phyloP scores from a whole-genome alignment of 2,888 invertebrate genomes.

The Pristionchus japonicus region DNA sequence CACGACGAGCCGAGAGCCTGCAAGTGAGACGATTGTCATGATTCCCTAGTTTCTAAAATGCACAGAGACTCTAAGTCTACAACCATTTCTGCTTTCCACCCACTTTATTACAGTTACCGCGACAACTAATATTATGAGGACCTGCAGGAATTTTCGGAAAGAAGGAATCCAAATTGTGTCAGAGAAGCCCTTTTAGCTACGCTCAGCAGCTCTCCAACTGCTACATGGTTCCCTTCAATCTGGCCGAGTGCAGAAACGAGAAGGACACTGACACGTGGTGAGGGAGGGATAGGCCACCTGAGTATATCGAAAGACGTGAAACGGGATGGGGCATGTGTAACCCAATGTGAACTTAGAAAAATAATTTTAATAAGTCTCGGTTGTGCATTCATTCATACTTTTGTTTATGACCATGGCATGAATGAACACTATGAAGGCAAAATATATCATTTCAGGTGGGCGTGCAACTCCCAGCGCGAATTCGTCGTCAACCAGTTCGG shows the following conservation, averaged over 20 bases:
- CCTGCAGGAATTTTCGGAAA: background rate
- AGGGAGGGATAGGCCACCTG: too few relatives aligned
- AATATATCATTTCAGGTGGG: conserved; percentile 35
- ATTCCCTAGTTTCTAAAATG: background rate
- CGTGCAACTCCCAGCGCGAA: conserved; percentile 12
- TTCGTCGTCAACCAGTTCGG: conserved; percentile 29
- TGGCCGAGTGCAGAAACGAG: conserved; percentile 12
- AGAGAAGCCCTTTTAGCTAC: background rate
- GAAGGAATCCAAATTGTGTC: too few relatives aligned
- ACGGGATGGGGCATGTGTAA: too few relatives aligned
- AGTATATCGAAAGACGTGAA: background rate
- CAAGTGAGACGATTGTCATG: background rate
- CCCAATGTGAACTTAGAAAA: too few relatives aligned
- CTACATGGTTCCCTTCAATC: conserved; percentile 42
- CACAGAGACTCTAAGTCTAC: background rate
- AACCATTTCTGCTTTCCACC: too few relatives aligned
- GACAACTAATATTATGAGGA: too few relatives aligned
- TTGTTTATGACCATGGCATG: too few relatives aligned
- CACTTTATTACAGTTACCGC: too few relatives aligned
- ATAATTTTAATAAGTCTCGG: too few relatives aligned
- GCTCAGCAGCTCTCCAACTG: background rate
- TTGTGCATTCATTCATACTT: too few relatives aligned
- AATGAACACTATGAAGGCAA: too few relatives aligned
- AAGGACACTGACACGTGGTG: conserved; percentile 20
- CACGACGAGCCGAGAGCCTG: conserved; percentile 42